Base-by-base conservation (phyloP, 1,140 invertebrate genomes). In the Brachionus calyciflorus region DNA sequence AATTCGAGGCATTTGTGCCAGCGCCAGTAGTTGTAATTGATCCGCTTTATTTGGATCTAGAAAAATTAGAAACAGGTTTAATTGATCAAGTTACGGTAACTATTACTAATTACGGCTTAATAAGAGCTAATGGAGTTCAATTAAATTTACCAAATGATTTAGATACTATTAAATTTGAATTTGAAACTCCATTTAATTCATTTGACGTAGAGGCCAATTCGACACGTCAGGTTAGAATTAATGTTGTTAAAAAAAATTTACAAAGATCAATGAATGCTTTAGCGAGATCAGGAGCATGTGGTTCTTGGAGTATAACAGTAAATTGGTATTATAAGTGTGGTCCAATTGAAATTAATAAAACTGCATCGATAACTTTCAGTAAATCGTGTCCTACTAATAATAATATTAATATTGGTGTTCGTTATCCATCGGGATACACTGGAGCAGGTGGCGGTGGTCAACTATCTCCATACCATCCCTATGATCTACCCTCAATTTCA, bases 91-190 rank as follows among this genome's bases (percentile, higher is more conserved):
- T 80, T 3, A 33, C 79, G 6, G 78, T 80, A 49, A 70, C 41
- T 10, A 63, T 80, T 9, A 80, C 78, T 17, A 80, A 80, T 48
- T 78, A 80, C 44, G 80, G 80, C 4, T 77, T 80, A 4, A 80
- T 80, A 21, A 41, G 79, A 26, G 80, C 80, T 30, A 70, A 80
- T 26, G 78, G 78, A 63, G 48, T 80, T 1, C 48, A 78, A 30
- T 79, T 80, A 63, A n/a, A 55, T n/a, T 53, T 80, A 24, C 80
- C 80, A 21, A 53, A 21, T 7, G 48, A 40, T 49, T 78, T 80
- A 65, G 78, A 79, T 24, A 77, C 60, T 37, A 57, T 79, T 5
- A 60, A 57, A 19, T 78, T 80, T 53, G 17, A 69, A 14, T 46
- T 46, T 14, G 44, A 46, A 14, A 46, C 44, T 7, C 44, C 44